These are phyloP conservation scores for Oasisia sp. DNA, from an alignment of 2,888 invertebrate genomes.

Conservation along the genomic window DNA sequence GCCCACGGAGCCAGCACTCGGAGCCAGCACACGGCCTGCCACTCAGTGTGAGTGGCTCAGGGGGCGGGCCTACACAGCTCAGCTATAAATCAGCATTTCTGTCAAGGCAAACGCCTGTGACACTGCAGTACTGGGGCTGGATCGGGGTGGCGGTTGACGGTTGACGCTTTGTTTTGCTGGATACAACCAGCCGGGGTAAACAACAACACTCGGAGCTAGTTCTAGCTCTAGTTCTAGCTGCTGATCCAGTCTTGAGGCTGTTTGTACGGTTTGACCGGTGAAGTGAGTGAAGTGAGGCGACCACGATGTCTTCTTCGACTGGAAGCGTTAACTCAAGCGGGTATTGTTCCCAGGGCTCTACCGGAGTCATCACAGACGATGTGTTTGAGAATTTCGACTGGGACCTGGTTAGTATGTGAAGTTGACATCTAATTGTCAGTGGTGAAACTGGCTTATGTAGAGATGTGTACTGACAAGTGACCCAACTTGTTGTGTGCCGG, in stretches of 20 bases:
- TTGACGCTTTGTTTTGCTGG: not conserved
- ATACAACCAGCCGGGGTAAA: not conserved
- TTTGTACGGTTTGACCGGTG: not conserved
- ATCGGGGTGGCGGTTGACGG: too few relatives aligned
- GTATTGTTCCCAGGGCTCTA: not conserved
- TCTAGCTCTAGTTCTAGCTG: not conserved
- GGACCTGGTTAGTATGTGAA: not conserved
- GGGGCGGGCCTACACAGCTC: not conserved
- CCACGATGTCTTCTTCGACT: not conserved
- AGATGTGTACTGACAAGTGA: not conserved
- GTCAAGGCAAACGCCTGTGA: not conserved
- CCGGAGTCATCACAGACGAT: not conserved
- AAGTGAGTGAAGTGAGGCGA: too few relatives aligned
- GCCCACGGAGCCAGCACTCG: not conserved
- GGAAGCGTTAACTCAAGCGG: not conserved
- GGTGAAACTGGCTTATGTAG: not conserved
- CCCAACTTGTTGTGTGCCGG: not conserved
- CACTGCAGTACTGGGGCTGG: not conserved
- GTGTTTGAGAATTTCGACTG: conserved; percentile 9
- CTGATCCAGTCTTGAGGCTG: not conserved
- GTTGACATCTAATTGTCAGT: not conserved
- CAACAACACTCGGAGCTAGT: not conserved
- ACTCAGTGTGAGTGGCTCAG: not conserved
- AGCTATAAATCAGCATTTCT: not conserved
- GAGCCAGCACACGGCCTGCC: not conserved